Conservation (phyloP, 2,888 invertebrate genomes). For the Leptinotarsa haldemani region DNA sequence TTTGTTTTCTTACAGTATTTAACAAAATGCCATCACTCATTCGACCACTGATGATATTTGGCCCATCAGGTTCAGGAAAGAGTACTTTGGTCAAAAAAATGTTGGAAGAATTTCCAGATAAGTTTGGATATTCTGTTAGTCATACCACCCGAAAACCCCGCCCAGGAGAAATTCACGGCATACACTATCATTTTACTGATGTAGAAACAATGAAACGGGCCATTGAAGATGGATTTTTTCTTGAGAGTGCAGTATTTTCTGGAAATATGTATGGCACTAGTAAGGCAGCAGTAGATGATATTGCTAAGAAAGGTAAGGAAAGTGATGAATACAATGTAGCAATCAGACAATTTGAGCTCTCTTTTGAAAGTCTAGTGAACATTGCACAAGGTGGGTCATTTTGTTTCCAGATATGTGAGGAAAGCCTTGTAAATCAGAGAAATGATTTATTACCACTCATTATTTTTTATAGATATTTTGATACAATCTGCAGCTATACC, state of each 20-base stretch:
- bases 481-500: no score
- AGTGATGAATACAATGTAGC: background rate
- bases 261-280: constrained; percentile 98
- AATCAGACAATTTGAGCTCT: no score
- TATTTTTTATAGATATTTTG: no score
- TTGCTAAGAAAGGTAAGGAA: constrained; percentile 79
- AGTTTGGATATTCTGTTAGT: constrained; percentile 95
- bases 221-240: constrained; percentile 84
- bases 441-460: no score
- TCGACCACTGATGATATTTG: constrained; percentile 90
- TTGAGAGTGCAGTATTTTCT: constrained; percentile 92
- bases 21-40: constrained; percentile 55
- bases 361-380: background rate
- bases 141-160: constrained; percentile 89
- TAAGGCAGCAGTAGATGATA: constrained; percentile 85
- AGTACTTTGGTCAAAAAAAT: constrained; percentile 90
- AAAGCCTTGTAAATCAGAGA: no score
- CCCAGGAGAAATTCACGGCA: constrained; percentile 80
- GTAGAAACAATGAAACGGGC: constrained; percentile 80
- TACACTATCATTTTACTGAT: constrained; percentile 89
- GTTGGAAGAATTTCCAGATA: constrained; percentile 87
- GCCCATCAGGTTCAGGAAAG: constrained; percentile 97
- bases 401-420: no score
- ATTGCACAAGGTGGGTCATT: background rate
- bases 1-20: constrained; percentile 33